Base-by-base conservation (phyloP, 1,140 invertebrate species). In the Heliconius hermathena region DNA sequence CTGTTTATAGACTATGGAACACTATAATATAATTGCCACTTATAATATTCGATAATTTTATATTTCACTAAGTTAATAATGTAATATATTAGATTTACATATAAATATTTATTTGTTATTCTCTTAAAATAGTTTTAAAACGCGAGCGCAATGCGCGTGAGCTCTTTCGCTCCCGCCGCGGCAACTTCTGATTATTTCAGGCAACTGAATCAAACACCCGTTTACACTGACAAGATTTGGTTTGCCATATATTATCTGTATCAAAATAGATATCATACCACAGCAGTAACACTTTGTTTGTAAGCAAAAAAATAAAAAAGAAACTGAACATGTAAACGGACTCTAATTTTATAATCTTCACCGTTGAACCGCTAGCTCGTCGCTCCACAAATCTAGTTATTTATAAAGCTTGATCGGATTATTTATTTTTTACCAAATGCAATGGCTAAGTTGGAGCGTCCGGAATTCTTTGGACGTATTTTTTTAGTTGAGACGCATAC, bases 341-440 rank as follows among this genome's bases (percentile, higher is more conserved):
- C 76, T 22, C 75, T 83, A 83, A 86, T 87, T 86, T 83, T 88
- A 89, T 89, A 91, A 87, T 84, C 83, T 87, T 85, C 83, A 82
- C 88, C 26, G 26, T 66, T 29, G 54, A 57, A 57, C 22, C 29
- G 60, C 57, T 66, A 66, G 57, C 60, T 66, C 60, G 60, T 66
- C 60, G 87, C 81, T 89, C 88, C 85, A 90, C 89, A 93, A 90
- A 88, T 89, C 84, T 87, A 88, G 86, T 85, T 92, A 91, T 93
- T 92, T 89, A 89, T 91, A 91, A 83, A 86, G 84, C 83, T 82
- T 80, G 29, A 73, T 80, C 74, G 76, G 81, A 84, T 86, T 86
- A 86, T 88, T 89, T 87, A 88, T 88, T 89, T 90, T 91, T 84
- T 88, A 87, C 82, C 77, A 80, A 81, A 88, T 90, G 87, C 87